Percentiles rank a stretch among this genome's conserved stretches.
Evolutionary conservation across 2,113 vertebrate species (phyloP).

Genomic region (Indicator indicator): DNA sequence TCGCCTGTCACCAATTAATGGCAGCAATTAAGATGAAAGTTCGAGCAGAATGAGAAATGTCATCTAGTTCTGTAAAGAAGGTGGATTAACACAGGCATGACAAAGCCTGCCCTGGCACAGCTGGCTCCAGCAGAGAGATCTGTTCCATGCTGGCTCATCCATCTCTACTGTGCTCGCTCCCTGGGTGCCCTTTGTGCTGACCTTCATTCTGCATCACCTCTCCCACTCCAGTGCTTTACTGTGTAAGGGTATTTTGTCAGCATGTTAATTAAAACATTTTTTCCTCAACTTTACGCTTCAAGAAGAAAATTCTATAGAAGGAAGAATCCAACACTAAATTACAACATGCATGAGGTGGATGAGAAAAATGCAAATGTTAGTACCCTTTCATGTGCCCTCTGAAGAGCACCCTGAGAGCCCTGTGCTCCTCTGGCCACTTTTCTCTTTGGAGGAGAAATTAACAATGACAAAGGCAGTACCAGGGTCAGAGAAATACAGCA

Average conservation of each 20-base stretch:
- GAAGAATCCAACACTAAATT: not conserved
- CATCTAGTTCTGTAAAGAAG: not conserved
- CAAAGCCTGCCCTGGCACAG: not conserved
- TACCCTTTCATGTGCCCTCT: not conserved
- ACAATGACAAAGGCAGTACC: not conserved
- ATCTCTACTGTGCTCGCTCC: not conserved
- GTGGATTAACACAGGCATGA: not conserved
- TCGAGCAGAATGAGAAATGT: conserved; percentile 5
- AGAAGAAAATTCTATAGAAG: not conserved
- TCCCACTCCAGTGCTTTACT: not conserved
- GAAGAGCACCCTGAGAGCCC: not conserved
- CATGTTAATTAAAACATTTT: not conserved
- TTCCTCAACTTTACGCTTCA: not conserved
- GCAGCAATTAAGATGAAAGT: not conserved
- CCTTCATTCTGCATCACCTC: not conserved
- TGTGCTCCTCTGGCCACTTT: not conserved
- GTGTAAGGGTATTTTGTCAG: not conserved
- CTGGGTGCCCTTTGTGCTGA: not conserved
- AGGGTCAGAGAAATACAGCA: not conserved
- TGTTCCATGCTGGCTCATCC: not conserved
- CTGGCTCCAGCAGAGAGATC: not conserved
- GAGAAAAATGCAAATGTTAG: not conserved
- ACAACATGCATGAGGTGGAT: not conserved
- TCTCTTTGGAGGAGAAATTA: conserved; percentile 2
- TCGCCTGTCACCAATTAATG: not conserved